phyloP scores from a whole-genome alignment of 2,888 invertebrate species.

The Lycocerus yunnanus region DNA sequence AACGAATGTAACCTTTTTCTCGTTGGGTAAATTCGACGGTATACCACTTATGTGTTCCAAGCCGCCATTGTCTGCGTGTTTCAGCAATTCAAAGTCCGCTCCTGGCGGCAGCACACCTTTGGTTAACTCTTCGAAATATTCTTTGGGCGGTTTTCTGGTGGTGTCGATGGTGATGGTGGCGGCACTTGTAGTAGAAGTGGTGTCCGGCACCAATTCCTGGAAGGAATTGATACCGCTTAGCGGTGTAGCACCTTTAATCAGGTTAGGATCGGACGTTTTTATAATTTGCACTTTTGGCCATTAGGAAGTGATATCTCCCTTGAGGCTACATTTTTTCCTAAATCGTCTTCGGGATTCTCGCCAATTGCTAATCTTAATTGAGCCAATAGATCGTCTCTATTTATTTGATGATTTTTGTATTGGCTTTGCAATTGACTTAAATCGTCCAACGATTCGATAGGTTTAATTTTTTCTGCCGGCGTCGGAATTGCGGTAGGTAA shows the following conservation, averaged over 20 bases:
- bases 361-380: constrained; percentile 76
- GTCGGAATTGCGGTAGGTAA: constrained; percentile 61
- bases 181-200: too few relatives aligned
- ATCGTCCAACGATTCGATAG: constrained; percentile 49
- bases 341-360: constrained; percentile 68
- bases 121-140: constrained; percentile 76
- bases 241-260: constrained; percentile 58
- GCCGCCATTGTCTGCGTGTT: constrained; percentile 74
- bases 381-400: constrained; percentile 73
- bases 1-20: constrained; percentile 85
- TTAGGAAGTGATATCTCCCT: constrained; percentile 75
- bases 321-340: constrained; percentile 71
- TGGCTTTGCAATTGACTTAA: constrained; percentile 51
- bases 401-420: constrained; percentile 60
- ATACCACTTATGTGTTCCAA: constrained; percentile 70
- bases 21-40: constrained; percentile 63
- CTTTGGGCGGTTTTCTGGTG: constrained; percentile 66
- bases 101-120: constrained; percentile 79
- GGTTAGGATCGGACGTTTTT: constrained; percentile 71
- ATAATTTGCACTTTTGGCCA: constrained; percentile 73
- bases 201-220: constrained; percentile 44
- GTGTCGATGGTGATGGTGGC: constrained; percentile 46
- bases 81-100: constrained; percentile 80
- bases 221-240: constrained; percentile 54
- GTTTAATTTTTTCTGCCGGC: constrained; percentile 56